These are phyloP conservation scores for Pipistrellus pygmaeus DNA, from an alignment of 2,797 vertebrate genomes.

Conservation along the genomic window DNA sequence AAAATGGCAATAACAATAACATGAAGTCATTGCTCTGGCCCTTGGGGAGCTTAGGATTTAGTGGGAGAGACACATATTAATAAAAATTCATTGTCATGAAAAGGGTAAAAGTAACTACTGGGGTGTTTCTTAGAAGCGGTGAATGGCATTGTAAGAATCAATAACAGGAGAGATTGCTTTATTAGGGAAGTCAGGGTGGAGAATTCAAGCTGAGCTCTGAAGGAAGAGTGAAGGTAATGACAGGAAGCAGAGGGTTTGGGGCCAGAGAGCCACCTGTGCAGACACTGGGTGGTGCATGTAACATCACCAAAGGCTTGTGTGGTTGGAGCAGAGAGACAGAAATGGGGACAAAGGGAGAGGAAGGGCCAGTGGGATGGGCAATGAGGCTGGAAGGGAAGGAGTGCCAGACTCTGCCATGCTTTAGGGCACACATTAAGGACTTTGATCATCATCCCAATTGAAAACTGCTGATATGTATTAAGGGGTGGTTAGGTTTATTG, in stretches of 20 bases:
- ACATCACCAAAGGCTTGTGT: neutral
- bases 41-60: fast-evolving
- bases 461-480: neutral
- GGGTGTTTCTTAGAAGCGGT: neutral
- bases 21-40: neutral
- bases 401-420: neutral
- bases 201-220: neutral
- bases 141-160: neutral
- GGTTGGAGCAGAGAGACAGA: neutral
- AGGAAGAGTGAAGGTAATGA: neutral
- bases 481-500: neutral
- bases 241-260: neutral
- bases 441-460: neutral
- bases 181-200: neutral
- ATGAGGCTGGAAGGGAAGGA: neutral
- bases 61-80: neutral
- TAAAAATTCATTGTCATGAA: neutral
- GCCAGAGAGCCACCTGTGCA: neutral
- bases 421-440: neutral
- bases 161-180: neutral
- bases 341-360: too few species aligned
- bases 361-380: fast-evolving
- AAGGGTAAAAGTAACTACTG: neutral
- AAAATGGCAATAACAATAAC: fast-evolving
- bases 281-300: neutral